Percentiles rank a stretch among this genome's conserved stretches.
phyloP scores from a whole-genome alignment of 2,797 vertebrate species.

The Poecilia picta region DNA sequence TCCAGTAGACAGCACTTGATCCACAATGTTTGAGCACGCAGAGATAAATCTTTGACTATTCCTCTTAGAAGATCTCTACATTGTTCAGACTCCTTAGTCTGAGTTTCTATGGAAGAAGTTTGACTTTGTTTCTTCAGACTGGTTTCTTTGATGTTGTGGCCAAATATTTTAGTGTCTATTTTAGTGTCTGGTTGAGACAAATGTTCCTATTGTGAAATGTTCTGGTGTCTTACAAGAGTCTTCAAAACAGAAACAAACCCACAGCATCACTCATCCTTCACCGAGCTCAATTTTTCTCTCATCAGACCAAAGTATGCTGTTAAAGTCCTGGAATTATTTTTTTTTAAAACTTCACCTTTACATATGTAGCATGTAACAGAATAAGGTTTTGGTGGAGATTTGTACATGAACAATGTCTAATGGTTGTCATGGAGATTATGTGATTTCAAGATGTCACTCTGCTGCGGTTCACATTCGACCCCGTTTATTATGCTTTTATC shows the following conservation, averaged over 20 bases:
- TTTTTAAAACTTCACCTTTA: neutral
- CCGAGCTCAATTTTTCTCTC: neutral
- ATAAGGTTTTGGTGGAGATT: no score
- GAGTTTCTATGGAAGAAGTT: neutral
- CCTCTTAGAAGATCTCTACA: neutral
- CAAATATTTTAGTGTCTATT: no score
- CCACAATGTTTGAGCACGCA: neutral
- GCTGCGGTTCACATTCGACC: neutral
- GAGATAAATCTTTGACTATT: neutral
- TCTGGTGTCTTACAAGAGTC: neutral
- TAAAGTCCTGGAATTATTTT: neutral
- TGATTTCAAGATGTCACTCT: neutral
- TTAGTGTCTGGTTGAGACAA: neutral
- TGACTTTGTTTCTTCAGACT: neutral
- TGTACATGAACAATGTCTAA: neutral
- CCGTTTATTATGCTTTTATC: no score
- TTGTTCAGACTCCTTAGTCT: neutral
- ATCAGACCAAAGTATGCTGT: neutral
- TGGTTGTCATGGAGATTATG: neutral
- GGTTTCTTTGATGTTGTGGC: neutral
- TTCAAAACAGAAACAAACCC: neutral
- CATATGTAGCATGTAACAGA: no score
- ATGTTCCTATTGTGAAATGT: neutral
- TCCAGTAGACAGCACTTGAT: neutral
- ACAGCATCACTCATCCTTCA: neutral